Percentiles rank a stretch among this genome's conserved stretches.
Evolutionary conservation across 1,140 invertebrate species (phyloP).

Genomic region (Steinernema khuongi): DNA sequence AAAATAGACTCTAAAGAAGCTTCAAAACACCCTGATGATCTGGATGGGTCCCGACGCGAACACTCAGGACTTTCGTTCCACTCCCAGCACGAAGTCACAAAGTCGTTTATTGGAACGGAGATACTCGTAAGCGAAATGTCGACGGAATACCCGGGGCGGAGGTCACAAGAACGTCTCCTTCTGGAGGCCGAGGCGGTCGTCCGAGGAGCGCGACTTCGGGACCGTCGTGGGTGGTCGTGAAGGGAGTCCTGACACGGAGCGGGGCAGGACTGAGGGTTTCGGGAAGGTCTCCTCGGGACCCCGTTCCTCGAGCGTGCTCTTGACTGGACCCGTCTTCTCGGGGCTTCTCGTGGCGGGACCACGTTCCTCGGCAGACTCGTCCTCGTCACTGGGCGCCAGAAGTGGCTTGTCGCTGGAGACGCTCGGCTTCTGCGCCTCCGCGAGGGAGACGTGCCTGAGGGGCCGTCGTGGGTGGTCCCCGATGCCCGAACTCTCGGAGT

Average conservation of each 20-base stretch:
- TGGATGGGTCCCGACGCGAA: too few species aligned
- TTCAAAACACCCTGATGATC: too few species aligned
- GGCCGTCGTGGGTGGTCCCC: too few species aligned
- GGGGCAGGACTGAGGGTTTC: neutral
- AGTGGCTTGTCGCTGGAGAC: neutral
- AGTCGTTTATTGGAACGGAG: neutral
- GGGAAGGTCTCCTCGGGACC: neutral
- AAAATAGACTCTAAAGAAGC: too few species aligned
- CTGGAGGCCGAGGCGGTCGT: too few species aligned
- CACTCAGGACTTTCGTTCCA: too few species aligned
- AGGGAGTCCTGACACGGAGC: neutral
- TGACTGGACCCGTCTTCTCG: too few species aligned
- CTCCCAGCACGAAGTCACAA: slow-evolving; percentile 16
- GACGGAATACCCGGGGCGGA: too few species aligned
- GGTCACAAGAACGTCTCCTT: too few species aligned
- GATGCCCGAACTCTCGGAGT: too few species aligned
- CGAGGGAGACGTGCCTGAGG: neutral
- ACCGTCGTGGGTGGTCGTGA: neutral
- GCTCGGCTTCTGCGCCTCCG: slow-evolving; percentile 1
- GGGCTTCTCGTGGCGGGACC: neutral
- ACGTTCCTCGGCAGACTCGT: neutral
- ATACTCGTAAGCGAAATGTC: slow-evolving; percentile 12
- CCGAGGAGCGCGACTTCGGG: neutral
- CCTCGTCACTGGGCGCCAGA: neutral
- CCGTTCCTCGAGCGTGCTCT: too few species aligned